These are phyloP conservation scores for Tokudaia tokunoshimensis DNA, from an alignment of 2,797 vertebrate species.

Conservation along the genomic window DNA sequence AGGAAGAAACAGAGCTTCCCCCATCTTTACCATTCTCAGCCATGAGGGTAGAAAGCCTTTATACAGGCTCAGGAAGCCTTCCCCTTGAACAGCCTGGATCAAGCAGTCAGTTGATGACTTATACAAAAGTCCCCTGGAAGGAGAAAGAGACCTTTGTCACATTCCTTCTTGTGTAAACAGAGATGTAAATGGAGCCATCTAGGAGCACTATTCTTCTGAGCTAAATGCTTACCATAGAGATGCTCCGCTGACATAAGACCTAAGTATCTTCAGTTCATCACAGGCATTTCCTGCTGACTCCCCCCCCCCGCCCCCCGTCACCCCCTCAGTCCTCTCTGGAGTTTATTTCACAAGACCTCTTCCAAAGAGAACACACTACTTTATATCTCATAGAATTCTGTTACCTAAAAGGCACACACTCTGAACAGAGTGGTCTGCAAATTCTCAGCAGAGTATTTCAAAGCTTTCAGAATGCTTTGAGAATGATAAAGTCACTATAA, in stretches of 20 bases:
- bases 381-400: conserved; percentile 37
- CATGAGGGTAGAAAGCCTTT: conserved; percentile 94
- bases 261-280: not conserved
- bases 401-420: conserved; percentile 49
- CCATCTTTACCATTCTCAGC: conserved; percentile 92
- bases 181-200: not conserved
- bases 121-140: conserved; percentile 91
- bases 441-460: conserved; percentile 59
- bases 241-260: not conserved
- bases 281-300: conserved; percentile 9
- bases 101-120: conserved; percentile 92
- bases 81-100: conserved; percentile 89
- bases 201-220: not conserved
- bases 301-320: not conserved
- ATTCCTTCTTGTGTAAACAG: not conserved
- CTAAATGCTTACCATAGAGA: conserved; percentile 40
- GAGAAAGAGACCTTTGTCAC: conserved; percentile 51
- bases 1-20: not conserved
- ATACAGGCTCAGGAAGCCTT: conserved; percentile 93
- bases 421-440: conserved; percentile 62
- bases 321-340: conserved; percentile 13
- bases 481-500: conserved; percentile 63
- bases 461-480: conserved; percentile 61
- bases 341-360: conserved; percentile 39
- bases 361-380: conserved; percentile 54